Base-by-base conservation (phyloP, 2,888 invertebrate species). In the Callinectes sapidus region DNA sequence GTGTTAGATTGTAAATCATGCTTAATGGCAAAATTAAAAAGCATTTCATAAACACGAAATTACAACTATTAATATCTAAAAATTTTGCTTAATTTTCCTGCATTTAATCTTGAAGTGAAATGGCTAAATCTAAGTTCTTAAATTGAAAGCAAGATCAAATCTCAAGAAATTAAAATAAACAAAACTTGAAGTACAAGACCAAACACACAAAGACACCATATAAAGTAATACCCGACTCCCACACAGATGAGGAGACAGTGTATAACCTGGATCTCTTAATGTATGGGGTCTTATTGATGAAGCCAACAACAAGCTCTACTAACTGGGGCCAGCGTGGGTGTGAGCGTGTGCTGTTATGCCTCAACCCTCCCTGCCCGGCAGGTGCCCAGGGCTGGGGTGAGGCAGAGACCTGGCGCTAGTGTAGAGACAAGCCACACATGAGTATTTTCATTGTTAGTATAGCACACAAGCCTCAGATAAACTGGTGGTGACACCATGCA, bases 351-450 rank as follows among this genome's bases (percentile, higher is more conserved):
- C 77, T 77, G 90, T 88, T 92, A 92, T 35, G 88, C 92, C 90
- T 92, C 92, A 90, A 92, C 81, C 87, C 87, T 90, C 77, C 90
- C 71, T 13, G 81, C 90, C 77, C 87, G 81, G 35, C 90, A 66
- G 90, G 66, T 88, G 90, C 66, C 90, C 88, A 90, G 88, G 55
- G 90, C 48, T 42, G 88, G 90, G 71, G 88, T 32, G 35, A 90
- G 87, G 90, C 90, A 90, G 88, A 92, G 88, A 87, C 90, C 88
- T 88, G 87, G 90, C 48, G 90, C 90, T 92, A 90, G 81, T 16
- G n/a, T 81, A 32, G 81, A 81, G 81, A 81, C 35, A 35, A 81
- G 81, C 81, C 32, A 14, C 81, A n/a, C 14, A n/a, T 81, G 81
- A 81, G 81, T 81, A 35, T 13, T 28, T 28, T 71, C 28, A n/a